Base-by-base conservation (phyloP, 2,113 vertebrate genomes). In the Megatriorchis doriae region DNA sequence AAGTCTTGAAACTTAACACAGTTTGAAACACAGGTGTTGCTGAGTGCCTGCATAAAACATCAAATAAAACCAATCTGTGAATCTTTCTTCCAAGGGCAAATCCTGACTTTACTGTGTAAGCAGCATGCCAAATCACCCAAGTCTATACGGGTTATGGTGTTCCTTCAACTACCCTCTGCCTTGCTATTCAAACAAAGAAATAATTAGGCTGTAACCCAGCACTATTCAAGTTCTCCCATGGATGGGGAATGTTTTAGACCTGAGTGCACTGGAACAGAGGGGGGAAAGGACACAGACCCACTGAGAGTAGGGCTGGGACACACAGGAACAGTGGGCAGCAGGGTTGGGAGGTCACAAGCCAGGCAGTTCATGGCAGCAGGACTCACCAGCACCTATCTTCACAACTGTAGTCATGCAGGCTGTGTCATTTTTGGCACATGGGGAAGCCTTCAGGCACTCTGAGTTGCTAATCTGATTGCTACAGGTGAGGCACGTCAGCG, bases 1-100 rank as follows among this genome's bases (percentile, higher is more conserved):
- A 9, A 2, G 3, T 11, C 9, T 18, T 0, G 6, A 20, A 27
- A 40, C 13, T 6, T 2, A 5, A 7, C 4, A 3, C 38, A 74
- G 6, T 21, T 8, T 20, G 34, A 36, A 65, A 36, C 2, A 4
- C 53, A 56, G 13, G 4, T 10, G 7, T 6, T 55, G 15, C 6
- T 27, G 29, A 34, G 29, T 6, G 7, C 63, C 70, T 87, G 43
- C 16, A 52, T 58, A 19, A 45, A 65, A 31, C 48, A 7, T 48
- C 23, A 81, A 53, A 63, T 13, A 50, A 78, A 71, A 73, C 8
- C 16, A 53, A 21, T 7, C 13, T 22, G 6, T 25, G 22, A 58
- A 25, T 43, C 36, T 50, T 56, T 66, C 42, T 58, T 21, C 42
- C 34, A 36, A 38, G 13, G 38, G 18, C 26, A 85, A 79, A 91